Evolutionary conservation across 2,888 invertebrate species (phyloP), one percentile per base, ranked within the genome.

Genomic region (Netelia melanura): DNA sequence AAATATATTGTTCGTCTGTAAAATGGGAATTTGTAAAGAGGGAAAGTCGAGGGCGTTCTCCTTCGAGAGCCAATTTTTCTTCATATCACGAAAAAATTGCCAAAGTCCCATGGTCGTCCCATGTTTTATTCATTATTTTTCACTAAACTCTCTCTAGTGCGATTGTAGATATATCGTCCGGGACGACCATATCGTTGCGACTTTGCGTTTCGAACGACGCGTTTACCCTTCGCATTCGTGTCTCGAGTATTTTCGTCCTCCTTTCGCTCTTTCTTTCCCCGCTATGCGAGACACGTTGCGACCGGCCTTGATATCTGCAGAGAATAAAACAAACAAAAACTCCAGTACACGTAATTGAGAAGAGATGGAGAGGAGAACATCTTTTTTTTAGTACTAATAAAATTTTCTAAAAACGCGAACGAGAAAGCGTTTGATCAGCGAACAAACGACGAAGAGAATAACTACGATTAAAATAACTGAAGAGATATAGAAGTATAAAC

Each of bases 271-370:
- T 62, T 75, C 54, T 58, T 79, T 38, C 70, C 70, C 44, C 21
- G 43, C 23, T 76, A 56, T 70, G 70, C 58, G 71, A 71, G 71
- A 74, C 64, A 44, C 76, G 58, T 52, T 14, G 65, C 70, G 70
- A 71, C 70, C 67, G 83, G 76, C 83, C 83, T 83, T 75, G 79
- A 83, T 83, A 76, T 80, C 74, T 74, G 68, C 79, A 61, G 17
- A 48, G 48, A 48, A 48, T 6, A 48, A 62, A 17, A 62, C 9
- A 10, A 52, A 5, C 6, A 25, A 62, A 54, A 48, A 75, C 62
- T 71, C 79, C 79, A 74, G 38, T 83, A 79, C 44, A 75, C 70
- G 68, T 70, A 75, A 65, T 25, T n/a, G 14, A 21, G 9, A 14
- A 54, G 17, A 65, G 21, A 21, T n/a, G 0, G 21, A 54, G 43